These are phyloP conservation scores for Mycetomoellerius zeteki DNA, from an alignment of 1,140 invertebrate genomes.

Conservation along the genomic window DNA sequence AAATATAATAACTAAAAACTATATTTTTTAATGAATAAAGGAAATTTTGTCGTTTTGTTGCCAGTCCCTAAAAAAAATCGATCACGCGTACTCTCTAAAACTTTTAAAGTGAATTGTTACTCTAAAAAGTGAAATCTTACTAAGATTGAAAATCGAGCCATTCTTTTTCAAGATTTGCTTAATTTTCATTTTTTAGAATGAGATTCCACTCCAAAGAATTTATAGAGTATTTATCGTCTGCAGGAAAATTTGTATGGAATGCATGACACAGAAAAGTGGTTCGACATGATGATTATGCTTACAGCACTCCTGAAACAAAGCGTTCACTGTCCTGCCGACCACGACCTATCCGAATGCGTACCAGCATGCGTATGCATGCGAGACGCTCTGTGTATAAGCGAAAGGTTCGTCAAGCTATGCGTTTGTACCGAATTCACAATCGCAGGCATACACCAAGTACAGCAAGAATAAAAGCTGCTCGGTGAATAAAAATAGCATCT, in stretches of 20 bases:
- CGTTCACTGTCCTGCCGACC: conserved; percentile 80
- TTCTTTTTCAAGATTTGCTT: too few relatives aligned
- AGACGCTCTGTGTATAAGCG: conserved; percentile 21
- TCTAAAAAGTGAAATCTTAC: too few relatives aligned
- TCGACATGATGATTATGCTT: conserved; percentile 80
- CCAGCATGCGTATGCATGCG: conserved; percentile 28
- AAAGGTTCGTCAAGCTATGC: conserved; percentile 5
- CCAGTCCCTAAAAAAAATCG: neutral
- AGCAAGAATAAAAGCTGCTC: neutral
- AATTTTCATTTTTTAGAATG: too few relatives aligned
- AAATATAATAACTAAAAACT: neutral
- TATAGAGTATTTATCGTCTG: neutral
- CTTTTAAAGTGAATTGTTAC: too few relatives aligned
- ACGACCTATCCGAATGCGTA: conserved; percentile 81
- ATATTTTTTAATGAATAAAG: neutral
- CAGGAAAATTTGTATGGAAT: conserved; percentile 32
- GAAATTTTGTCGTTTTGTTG: neutral
- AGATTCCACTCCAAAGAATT: too few relatives aligned
- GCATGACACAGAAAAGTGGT: conserved; percentile 75
- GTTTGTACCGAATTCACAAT: neutral
- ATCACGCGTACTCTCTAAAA: neutral
- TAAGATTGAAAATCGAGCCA: too few relatives aligned
- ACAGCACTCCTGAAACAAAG: conserved; percentile 83
- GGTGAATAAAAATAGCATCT: too few relatives aligned
- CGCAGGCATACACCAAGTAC: neutral